These are phyloP conservation scores for Hyla sarda DNA, from an alignment of 2,113 vertebrate species.

Conservation along the genomic window DNA sequence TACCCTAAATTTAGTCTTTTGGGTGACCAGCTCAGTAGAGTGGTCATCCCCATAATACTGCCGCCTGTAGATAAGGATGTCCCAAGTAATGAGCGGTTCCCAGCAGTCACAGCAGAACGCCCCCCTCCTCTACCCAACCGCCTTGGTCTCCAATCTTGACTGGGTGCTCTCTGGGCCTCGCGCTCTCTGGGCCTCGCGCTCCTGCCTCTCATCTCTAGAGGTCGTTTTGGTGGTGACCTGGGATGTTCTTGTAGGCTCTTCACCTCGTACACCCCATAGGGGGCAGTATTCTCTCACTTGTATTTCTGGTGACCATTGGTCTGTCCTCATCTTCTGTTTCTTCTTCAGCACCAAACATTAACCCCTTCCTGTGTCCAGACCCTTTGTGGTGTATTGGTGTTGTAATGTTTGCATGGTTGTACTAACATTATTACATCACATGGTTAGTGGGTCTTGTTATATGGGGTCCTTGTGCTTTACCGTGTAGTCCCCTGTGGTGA, in stretches of 20 bases:
- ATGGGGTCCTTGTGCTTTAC: not conserved
- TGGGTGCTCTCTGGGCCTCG: too few relatives aligned
- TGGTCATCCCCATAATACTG: not conserved
- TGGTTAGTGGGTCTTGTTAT: too few relatives aligned
- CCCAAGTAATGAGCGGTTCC: not conserved
- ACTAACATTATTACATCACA: too few relatives aligned
- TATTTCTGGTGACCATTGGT: not conserved
- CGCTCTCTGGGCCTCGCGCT: not conserved
- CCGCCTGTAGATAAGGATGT: not conserved
- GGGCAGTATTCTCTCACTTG: not conserved
- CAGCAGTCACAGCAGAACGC: slow-evolving; percentile 14
- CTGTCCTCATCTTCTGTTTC: not conserved
- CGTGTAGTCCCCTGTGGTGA: too few relatives aligned
- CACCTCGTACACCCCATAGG: not conserved
- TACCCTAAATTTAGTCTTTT: not conserved
- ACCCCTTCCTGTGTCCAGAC: not conserved
- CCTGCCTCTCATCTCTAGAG: not conserved
- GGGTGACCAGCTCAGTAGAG: not conserved
- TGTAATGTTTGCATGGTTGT: not conserved
- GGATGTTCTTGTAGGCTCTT: not conserved
- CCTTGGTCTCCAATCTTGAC: not conserved
- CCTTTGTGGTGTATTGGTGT: not conserved
- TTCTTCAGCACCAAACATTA: not conserved
- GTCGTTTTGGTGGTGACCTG: not conserved
- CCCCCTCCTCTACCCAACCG: not conserved